A percentile compares a stretch with the other conserved stretches of the same genome.
These are phyloP conservation scores for Hirtodrosophila duncani DNA, from an alignment of 2,888 invertebrate genomes.

Conservation along the genomic window DNA sequence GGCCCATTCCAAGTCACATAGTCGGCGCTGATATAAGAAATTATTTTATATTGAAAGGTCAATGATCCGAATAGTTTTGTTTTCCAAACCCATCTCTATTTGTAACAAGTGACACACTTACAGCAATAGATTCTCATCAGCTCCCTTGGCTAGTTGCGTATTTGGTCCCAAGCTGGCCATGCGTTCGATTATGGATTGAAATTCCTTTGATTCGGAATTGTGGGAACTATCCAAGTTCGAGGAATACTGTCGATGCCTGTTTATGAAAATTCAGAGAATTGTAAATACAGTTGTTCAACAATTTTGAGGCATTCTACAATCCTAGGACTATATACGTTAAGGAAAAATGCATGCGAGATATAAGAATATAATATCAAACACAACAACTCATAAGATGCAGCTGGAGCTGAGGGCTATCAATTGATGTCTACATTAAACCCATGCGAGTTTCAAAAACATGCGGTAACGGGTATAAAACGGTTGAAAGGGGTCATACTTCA, in stretches of 20 bases:
- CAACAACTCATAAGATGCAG: no score
- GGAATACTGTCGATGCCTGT: conserved; percentile 64
- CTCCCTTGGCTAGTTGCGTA: conserved; percentile 85
- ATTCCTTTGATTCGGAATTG: conserved; percentile 71
- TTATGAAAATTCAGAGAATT: background rate
- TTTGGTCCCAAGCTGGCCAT: conserved; percentile 84
- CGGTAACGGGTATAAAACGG: conserved; percentile 18
- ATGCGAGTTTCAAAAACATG: no score
- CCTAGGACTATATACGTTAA: no score
- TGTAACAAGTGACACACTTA: conserved; percentile 79
- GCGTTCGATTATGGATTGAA: conserved; percentile 74
- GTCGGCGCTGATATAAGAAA: conserved; percentile 81
- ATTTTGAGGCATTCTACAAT: no score
- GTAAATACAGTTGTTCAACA: conserved; percentile 1
- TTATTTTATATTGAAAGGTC: background rate
- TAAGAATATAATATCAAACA: no score
- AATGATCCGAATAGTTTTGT: background rate
- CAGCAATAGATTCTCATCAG: conserved; percentile 88
- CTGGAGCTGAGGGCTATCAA: no score
- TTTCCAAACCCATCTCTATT: background rate
- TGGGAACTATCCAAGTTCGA: conserved; percentile 47
- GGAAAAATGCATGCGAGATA: no score
- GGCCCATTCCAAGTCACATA: conserved; percentile 92
- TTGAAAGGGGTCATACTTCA: conserved; percentile 74
- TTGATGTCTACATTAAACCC: no score